Conservation (phyloP, 2,113 vertebrate genomes). For the Cacatua alba region DNA sequence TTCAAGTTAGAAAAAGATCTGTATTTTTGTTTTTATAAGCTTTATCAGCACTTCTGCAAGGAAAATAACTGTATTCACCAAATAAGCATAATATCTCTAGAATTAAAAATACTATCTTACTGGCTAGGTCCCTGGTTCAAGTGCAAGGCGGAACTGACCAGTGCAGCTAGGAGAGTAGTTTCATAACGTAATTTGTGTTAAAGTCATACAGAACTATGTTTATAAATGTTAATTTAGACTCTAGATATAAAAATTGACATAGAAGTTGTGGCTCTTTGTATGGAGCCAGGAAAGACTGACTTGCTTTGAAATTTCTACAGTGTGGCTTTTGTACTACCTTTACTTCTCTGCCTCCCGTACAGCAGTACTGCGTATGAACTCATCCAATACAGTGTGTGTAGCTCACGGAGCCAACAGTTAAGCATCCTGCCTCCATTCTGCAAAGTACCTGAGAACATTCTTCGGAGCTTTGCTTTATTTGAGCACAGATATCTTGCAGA, state of each 20-base stretch:
- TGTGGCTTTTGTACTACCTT: background rate
- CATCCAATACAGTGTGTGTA: background rate
- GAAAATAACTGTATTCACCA: constrained; percentile 14
- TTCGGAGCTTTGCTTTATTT: constrained; percentile 7
- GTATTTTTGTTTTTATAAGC: constrained; percentile 21
- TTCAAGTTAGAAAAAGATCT: background rate
- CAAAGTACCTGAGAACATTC: constrained; percentile 20
- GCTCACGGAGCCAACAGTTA: background rate
- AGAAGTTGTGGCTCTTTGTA: background rate
- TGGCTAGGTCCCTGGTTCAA: background rate
- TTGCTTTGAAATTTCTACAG: background rate
- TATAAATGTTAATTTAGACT: background rate
- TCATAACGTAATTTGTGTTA: background rate
- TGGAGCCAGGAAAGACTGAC: background rate
- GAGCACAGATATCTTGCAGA: constrained; percentile 53
- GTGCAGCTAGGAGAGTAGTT: background rate
- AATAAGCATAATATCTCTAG: background rate
- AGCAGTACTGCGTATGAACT: background rate
- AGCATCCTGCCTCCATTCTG: background rate
- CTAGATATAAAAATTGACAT: background rate
- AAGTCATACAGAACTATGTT: background rate
- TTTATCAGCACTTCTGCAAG: constrained; percentile 36
- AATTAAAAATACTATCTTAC: background rate
- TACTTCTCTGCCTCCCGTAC: background rate
- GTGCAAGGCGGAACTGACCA: background rate